phyloP scores from a whole-genome alignment of 2,888 invertebrate genomes.

The Scotopteryx bipunctaria region DNA sequence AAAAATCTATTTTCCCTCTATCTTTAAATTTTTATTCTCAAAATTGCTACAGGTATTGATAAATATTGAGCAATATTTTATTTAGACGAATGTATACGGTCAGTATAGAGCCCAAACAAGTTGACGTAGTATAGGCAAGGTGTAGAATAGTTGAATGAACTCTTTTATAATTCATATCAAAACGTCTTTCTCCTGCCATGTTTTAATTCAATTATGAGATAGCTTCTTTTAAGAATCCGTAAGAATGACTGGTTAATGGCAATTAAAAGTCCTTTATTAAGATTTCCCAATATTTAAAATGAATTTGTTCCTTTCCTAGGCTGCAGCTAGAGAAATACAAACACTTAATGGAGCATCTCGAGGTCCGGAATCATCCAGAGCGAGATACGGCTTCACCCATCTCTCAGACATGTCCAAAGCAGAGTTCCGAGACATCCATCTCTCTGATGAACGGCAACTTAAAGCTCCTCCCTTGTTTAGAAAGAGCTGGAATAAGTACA shows the following conservation, averaged over 20 bases:
- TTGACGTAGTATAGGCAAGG: too few species aligned
- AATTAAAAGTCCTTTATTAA: too few species aligned
- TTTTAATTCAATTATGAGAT: constrained; percentile 4
- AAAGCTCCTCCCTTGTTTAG: constrained; percentile 52
- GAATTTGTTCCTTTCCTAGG: too few species aligned
- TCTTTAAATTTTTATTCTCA: neutral
- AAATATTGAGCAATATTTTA: too few species aligned
- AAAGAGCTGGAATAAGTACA: constrained; percentile 49
- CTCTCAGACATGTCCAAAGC: constrained; percentile 85
- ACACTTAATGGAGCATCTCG: constrained; percentile 67
- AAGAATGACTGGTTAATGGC: too few species aligned
- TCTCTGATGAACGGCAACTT: constrained; percentile 64
- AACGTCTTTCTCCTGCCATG: neutral
- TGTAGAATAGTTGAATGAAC: neutral
- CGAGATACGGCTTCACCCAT: constrained; percentile 83
- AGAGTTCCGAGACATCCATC: constrained; percentile 81
- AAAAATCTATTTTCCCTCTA: neutral
- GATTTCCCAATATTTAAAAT: neutral
- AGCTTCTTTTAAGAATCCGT: too few species aligned
- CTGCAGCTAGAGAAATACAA: constrained; percentile 75
- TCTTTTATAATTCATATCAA: neutral
- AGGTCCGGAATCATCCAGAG: constrained; percentile 66
- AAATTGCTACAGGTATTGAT: too few species aligned
- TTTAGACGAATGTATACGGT: too few species aligned
- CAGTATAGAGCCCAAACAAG: constrained; percentile 18